A percentile compares a stretch with the other conserved stretches of the same genome.
Evolutionary conservation across 2,797 vertebrate species (phyloP).

Genomic region (Helarctos malayanus): DNA sequence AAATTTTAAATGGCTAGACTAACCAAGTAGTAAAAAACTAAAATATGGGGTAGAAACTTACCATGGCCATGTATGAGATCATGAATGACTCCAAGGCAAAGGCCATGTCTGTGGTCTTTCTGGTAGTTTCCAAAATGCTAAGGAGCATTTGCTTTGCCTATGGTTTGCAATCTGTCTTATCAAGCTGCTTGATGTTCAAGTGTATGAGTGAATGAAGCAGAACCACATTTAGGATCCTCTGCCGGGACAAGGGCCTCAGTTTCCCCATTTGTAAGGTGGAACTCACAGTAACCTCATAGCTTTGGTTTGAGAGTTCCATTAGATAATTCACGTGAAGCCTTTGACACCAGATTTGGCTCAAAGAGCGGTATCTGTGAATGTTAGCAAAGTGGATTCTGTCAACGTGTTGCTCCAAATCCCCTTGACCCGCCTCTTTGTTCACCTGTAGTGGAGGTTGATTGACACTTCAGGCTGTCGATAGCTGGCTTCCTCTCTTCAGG

Average conservation of each 20-base stretch:
- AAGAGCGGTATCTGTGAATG: background rate
- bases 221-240: background rate
- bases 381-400: background rate
- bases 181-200: background rate
- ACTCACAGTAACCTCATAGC: background rate
- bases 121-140: background rate
- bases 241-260: background rate
- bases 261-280: background rate
- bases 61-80: background rate
- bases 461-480: background rate
- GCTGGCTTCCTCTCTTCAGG: background rate
- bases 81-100: background rate
- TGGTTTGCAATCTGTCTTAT: background rate
- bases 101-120: background rate
- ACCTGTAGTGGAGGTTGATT: background rate
- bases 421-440: background rate
- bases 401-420: accelerated
- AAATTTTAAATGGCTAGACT: background rate
- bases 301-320: background rate
- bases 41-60: background rate
- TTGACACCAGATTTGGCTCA: background rate
- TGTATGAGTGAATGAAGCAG: background rate
- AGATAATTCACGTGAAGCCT: background rate
- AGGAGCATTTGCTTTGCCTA: background rate
- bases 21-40: background rate